Base-by-base conservation (phyloP, 1,140 invertebrate species). In the Drosophila ohnishii region DNA sequence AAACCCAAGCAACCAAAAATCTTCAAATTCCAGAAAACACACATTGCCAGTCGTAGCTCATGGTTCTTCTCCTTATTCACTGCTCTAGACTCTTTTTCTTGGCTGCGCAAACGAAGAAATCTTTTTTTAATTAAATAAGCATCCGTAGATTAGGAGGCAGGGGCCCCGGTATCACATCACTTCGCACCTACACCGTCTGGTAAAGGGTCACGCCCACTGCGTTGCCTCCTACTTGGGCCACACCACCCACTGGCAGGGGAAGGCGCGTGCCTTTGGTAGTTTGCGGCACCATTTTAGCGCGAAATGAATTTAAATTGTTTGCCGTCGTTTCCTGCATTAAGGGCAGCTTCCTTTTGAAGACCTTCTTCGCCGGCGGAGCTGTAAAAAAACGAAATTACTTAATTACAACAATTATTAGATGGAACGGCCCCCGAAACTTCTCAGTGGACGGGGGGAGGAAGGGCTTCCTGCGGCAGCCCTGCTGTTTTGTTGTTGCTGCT, bases 291-390 rank as follows among this genome's bases (percentile, higher is more conserved):
- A 87, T 86, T 86, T 86, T 82, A 81, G 78, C 70, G 75, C 78
- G 78, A 86, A 86, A 88, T 88, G 84, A 88, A 88, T 88, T 88
- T 88, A 88, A 88, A 88, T 88, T 88, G 84, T 84, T 88, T 88
- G 85, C 66, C 57, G 61, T 40, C 77, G 82, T 67, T 85, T 85
- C 83, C 83, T 79, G 83, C 75, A 82, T 85, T 85, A 85, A 85
- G 67, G 81, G 66, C 66, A 75, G 63, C 70, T 88, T 88, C 80
- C 84, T 80, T 77, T 69, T 64, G 51, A 55, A 32, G 50, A 47
- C 40, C 63, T 47, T 50, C 35, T 58, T 40, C 2, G 22, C 35
- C 72, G 32, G 42, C 57, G 39, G 25, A 57, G 72, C 56, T 59
- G 51, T 37, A 35, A 40, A 55, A 67, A 66, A 88, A 72, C 80